Percentiles rank a stretch among this genome's conserved stretches.
Conservation (phyloP, 2,888 invertebrate genomes). For the Aradus depressus region DNA sequence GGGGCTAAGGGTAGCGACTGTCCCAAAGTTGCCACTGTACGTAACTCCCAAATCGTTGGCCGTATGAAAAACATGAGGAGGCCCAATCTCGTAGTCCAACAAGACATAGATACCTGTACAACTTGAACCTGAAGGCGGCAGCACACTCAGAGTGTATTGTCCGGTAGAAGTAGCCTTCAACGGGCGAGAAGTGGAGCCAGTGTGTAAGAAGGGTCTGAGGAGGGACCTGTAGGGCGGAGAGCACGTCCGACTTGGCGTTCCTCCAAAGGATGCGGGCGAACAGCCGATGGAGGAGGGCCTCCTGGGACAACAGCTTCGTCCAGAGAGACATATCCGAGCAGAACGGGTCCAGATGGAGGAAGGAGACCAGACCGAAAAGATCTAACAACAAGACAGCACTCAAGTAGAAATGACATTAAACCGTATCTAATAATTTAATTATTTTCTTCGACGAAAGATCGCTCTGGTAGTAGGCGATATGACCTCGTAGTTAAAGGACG, state of each 20-base stretch:
- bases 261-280: conserved; percentile 54
- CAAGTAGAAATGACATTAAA: no score
- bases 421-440: no score
- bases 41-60: no score
- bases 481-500: no score
- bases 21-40: no score
- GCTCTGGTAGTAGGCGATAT: no score
- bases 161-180: conserved; percentile 63
- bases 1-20: no score
- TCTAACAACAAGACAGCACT: no score
- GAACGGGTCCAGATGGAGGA: conserved; percentile 47
- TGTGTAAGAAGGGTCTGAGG: conserved; percentile 47
- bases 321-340: conserved; percentile 43
- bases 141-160: conserved; percentile 45
- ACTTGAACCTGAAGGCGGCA: conserved; percentile 12
- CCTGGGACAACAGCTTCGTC: conserved; percentile 41
- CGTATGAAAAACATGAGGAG: no score
- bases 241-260: conserved; percentile 53
- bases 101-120: conserved; percentile 1
- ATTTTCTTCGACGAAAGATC: no score
- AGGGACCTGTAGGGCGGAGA: conserved; percentile 55
- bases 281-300: conserved; percentile 41
- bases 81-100: no score
- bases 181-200: conserved; percentile 53
- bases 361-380: conserved; percentile 47